These are phyloP conservation scores for Crocodylus rhombifer DNA, from an alignment of 2,797 vertebrate species.

Conservation along the genomic window DNA sequence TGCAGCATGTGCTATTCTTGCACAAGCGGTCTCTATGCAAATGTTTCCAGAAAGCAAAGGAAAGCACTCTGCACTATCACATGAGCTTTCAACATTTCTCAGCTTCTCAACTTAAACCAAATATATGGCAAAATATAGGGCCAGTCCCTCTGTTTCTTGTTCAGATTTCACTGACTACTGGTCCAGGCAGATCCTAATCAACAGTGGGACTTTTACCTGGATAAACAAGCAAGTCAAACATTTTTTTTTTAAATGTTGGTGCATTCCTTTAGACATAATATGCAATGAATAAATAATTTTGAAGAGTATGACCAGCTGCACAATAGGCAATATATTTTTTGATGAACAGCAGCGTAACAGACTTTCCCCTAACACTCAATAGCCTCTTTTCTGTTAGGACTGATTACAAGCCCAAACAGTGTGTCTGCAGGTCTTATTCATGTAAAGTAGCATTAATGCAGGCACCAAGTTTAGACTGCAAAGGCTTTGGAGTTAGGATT, in stretches of 20 bases:
- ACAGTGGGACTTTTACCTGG: neutral
- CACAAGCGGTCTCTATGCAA: neutral
- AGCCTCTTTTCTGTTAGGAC: fast-evolving
- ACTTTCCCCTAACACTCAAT: neutral
- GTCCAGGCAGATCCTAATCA: neutral
- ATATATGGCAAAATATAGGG: neutral
- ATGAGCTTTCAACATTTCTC: neutral
- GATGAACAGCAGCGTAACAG: neutral
- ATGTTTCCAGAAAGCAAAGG: neutral
- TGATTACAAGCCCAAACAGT: neutral
- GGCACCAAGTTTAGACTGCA: too few relatives aligned
- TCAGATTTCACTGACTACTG: neutral
- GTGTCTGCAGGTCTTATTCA: neutral
- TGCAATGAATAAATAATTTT: neutral
- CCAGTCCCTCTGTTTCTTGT: neutral
- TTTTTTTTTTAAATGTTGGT: neutral
- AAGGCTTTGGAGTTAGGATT: neutral
- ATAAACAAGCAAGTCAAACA: neutral
- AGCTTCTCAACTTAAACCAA: fast-evolving
- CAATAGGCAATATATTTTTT: neutral
- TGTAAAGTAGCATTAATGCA: too few relatives aligned
- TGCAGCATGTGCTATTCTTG: fast-evolving
- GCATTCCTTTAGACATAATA: neutral
- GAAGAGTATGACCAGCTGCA: neutral
- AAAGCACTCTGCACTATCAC: neutral